Evolutionary conservation across 1,140 invertebrate genomes (phyloP).

Genomic region (Araneus ventricosus): DNA sequence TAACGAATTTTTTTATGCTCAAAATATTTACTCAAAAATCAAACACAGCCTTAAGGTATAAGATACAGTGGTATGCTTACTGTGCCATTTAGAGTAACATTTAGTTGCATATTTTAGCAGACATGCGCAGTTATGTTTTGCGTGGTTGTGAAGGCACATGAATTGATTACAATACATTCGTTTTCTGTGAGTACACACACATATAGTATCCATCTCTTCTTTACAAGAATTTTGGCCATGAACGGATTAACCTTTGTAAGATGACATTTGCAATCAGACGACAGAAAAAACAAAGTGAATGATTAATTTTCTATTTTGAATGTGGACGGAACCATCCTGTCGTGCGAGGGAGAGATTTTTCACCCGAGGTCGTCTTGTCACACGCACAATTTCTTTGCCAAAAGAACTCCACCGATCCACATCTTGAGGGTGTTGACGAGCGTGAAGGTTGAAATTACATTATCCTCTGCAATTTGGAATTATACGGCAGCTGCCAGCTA

Average conservation of each 20-base stretch:
- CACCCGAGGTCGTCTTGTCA: neutral
- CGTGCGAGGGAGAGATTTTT: neutral
- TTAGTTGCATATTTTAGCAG: no score
- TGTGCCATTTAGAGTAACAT: no score
- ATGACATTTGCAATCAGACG: neutral
- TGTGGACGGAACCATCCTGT: neutral
- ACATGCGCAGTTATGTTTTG: no score
- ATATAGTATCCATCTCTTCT: no score
- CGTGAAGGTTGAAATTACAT: neutral
- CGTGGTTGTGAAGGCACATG: no score
- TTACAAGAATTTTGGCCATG: neutral
- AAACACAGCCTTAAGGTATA: no score
- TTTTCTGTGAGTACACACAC: no score
- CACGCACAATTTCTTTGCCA: constrained; percentile 2
- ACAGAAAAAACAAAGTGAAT: neutral
- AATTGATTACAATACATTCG: no score
- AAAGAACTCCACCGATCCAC: neutral
- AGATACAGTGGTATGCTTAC: no score
- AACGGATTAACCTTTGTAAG: neutral
- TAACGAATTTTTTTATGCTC: no score
- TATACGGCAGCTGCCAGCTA: no score
- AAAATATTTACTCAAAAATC: no score
- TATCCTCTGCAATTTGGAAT: neutral
- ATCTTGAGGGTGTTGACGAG: neutral
- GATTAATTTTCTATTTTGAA: constrained; percentile 26